Evolutionary conservation across 2,888 invertebrate genomes (phyloP).

Genomic region (Stomorhina lunata): DNA sequence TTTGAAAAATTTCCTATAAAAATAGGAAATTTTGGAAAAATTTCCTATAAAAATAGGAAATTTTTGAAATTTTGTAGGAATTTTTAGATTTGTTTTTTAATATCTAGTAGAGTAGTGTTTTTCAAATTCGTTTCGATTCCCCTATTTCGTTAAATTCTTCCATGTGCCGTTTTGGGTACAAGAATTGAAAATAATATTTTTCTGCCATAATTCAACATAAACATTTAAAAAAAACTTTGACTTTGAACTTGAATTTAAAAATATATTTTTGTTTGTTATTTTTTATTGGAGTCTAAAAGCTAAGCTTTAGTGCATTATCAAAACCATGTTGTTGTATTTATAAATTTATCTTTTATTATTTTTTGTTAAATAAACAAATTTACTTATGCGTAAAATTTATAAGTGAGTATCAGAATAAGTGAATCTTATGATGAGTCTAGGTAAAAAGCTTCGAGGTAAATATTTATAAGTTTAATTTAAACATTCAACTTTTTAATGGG

Average conservation of each 20-base stretch:
- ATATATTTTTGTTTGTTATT: neutral
- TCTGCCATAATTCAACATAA: neutral
- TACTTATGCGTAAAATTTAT: slow-evolving; percentile 29
- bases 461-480: no score
- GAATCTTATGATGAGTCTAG: no score
- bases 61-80: neutral
- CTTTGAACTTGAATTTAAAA: slow-evolving; percentile 61
- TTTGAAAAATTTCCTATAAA: no score
- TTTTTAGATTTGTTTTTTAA: neutral
- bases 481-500: no score
- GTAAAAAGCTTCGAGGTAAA: no score
- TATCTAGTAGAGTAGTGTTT: neutral
- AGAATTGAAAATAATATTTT: neutral
- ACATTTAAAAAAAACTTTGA: slow-evolving; percentile 34
- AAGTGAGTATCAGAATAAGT: no score
- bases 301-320: neutral
- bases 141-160: neutral
- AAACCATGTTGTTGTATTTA: slow-evolving; percentile 24
- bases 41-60: neutral
- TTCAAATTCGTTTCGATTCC: neutral
- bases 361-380: neutral
- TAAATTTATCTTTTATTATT: neutral
- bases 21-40: neutral
- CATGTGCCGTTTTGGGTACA: neutral
- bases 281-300: neutral